These are phyloP conservation scores for Netelia fuscicornis DNA, from an alignment of 2,888 invertebrate genomes.

Conservation along the genomic window DNA sequence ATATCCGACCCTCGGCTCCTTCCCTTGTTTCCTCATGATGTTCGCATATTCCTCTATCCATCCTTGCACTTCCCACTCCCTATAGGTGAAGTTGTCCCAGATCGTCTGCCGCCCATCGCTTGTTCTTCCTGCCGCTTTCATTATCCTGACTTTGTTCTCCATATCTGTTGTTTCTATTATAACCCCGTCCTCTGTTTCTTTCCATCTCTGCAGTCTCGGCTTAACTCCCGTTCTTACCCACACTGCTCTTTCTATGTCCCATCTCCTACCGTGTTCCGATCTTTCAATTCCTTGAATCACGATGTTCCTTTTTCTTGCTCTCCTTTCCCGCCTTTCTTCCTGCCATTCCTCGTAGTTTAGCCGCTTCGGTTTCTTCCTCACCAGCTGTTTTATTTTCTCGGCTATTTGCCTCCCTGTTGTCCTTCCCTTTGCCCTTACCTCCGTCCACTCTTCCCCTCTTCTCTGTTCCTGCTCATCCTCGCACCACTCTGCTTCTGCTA, in stretches of 20 bases:
- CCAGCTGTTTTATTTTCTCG: background rate
- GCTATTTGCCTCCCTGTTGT: background rate
- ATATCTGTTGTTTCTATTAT: background rate
- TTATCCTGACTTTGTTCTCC: slow-evolving; percentile 11
- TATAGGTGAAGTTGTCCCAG: background rate
- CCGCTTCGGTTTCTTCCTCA: background rate
- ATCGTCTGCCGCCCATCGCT: background rate
- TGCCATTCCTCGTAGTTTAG: background rate
- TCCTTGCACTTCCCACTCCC: background rate
- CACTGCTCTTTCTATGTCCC: background rate
- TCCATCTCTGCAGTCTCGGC: background rate
- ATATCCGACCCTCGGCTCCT: background rate
- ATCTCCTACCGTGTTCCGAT: background rate
- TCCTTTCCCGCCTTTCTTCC: slow-evolving; percentile 1
- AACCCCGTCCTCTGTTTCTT: background rate
- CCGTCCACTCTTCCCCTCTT: background rate
- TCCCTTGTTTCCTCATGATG: background rate
- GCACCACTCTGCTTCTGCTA: background rate
- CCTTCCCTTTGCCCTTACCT: background rate
- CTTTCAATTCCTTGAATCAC: background rate
- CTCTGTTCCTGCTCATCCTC: background rate
- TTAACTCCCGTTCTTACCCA: background rate
- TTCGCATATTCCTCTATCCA: slow-evolving; percentile 14
- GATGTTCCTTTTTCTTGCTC: slow-evolving; percentile 4
- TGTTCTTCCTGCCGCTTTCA: background rate